phyloP scores from a whole-genome alignment of 2,797 vertebrate genomes.

The Syndactyla subalaris region DNA sequence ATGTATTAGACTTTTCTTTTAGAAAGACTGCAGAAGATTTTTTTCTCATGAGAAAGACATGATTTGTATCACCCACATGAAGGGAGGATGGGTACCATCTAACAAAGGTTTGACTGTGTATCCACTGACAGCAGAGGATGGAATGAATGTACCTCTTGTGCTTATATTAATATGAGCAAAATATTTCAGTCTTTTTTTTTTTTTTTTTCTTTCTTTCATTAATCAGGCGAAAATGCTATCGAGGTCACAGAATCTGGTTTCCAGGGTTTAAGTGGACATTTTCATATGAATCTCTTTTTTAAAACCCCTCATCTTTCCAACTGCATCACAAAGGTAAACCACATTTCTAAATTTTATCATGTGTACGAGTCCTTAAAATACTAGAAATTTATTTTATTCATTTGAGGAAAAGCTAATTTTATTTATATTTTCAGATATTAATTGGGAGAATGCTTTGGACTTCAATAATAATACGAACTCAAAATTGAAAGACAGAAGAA shows the following conservation, averaged over 20 bases:
- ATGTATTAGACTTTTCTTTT: not conserved
- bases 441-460: not conserved
- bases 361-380: not conserved
- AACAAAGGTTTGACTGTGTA: constrained; percentile 62
- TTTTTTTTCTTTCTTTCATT: constrained; percentile 5
- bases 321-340: not conserved
- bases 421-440: not conserved
- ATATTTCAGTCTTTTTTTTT: not conserved
- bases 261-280: constrained; percentile 4
- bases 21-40: not conserved
- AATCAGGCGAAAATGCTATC: not conserved
- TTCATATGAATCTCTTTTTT: not conserved
- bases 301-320: not conserved
- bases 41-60: constrained; percentile 22
- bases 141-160: constrained; percentile 59
- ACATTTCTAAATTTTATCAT: not conserved
- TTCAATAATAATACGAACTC: not conserved
- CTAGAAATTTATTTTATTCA: not conserved
- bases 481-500: not conserved
- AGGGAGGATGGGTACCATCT: not conserved
- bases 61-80: not conserved
- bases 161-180: constrained; percentile 22
- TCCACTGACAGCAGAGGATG: not conserved
- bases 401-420: not conserved
- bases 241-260: constrained; percentile 10